Evolutionary conservation across 30 jellyfish, hydroid and myxozoan genomes (phyloP).

Genomic region (Aurelia coerulea): DNA sequence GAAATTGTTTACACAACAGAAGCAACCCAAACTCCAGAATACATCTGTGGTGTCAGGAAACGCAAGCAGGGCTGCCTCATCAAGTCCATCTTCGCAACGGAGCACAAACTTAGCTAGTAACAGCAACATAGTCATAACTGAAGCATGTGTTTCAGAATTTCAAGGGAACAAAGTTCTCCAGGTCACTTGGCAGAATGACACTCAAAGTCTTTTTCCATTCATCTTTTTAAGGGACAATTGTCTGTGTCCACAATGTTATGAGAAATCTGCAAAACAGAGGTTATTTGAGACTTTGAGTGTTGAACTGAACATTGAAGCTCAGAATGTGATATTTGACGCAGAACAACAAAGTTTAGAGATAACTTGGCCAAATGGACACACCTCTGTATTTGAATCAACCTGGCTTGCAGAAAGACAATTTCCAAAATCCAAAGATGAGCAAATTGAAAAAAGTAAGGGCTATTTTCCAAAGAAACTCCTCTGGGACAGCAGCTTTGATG

Average conservation of each 20-base stretch:
- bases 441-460: slow-evolving; percentile 19
- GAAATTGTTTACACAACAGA: too few relatives aligned
- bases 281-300: neutral
- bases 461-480: neutral
- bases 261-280: slow-evolving; percentile 53
- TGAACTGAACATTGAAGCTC: slow-evolving; percentile 19
- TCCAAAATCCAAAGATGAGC: slow-evolving; percentile 47
- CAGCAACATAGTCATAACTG: too few relatives aligned
- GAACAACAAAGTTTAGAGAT: slow-evolving; percentile 2
- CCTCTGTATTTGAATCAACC: slow-evolving; percentile 8
- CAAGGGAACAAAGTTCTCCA: slow-evolving; percentile 7
- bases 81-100: too few relatives aligned
- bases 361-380: slow-evolving; percentile 75
- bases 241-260: slow-evolving; percentile 65
- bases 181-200: slow-evolving; percentile 16
- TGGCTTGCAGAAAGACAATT: slow-evolving; percentile 63
- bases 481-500: slow-evolving; percentile 2
- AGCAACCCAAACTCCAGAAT: too few relatives aligned
- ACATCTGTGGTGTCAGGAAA: too few relatives aligned
- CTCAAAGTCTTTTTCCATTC: slow-evolving; percentile 34
- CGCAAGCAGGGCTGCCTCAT: too few relatives aligned
- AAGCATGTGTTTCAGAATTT: neutral
- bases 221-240: slow-evolving; percentile 70
- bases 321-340: neutral
- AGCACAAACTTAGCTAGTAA: too few relatives aligned